Evolutionary conservation across 2,797 vertebrate species (phyloP), one percentile per base, ranked within the genome.

Genomic region (Pyrocephalus nanus): DNA sequence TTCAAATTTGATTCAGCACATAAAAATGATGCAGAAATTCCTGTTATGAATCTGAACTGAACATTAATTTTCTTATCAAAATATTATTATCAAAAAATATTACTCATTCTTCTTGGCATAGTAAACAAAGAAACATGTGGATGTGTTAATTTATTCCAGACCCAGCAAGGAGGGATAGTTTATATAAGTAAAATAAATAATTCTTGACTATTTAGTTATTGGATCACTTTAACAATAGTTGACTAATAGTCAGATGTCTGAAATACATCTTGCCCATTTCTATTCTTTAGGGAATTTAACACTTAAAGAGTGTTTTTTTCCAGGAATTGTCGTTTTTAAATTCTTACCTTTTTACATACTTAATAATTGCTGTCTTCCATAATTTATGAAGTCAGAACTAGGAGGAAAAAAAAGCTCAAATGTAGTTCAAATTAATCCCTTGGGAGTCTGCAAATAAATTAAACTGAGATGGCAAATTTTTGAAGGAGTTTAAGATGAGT

Each of bases 41-140:
- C 66, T 90, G 88, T 95, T 95, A 71, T 53, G 86, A 97, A 93
- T 92, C 67, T 94, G 80, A 94, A 88, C 42, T 29, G 71, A 96
- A 86, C 65, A 73, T 90, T 96, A 57, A 89, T 95, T 94, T 94
- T 94, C 84, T 88, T 95, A 95, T 94, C 80, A 96, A 96, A 97
- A 96, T 96, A 97, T 93, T 96, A 92, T 95, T 93, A 92, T 94
- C 86, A 7, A 96, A 93, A 88, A 91, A 95, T 96, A 93, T 96
- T 95, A 90, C 60, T 94, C 87, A 97, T 94, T 90, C 76, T 93
- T 83, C 32, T 94, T 97, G 95, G 93, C 94, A 71, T 71, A 92
- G 48, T 94, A 94, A 93, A 83, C 92, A 95, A 96, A 96, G 89
- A 79, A 95, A 92, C 93, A 94, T 85, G 86, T 93, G 77, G 54